These are phyloP conservation scores for Drosophila miranda DNA, from an alignment of 1,140 invertebrate genomes.

Conservation along the genomic window DNA sequence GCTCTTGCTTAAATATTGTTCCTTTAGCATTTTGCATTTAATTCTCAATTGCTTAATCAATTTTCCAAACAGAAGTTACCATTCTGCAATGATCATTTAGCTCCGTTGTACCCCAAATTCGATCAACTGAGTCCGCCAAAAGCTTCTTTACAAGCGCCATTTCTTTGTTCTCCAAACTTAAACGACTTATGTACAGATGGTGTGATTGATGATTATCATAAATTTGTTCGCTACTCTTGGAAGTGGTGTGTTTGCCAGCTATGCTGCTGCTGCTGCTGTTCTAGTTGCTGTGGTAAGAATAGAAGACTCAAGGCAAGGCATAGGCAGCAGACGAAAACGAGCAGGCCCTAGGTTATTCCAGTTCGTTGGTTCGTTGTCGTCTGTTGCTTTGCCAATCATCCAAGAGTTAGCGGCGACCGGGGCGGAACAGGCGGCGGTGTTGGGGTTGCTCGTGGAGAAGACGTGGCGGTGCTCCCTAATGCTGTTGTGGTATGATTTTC, in stretches of 20 bases:
- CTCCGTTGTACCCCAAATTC: slow-evolving; percentile 35
- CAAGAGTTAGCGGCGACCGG: slow-evolving; percentile 63
- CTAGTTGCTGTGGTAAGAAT: slow-evolving; percentile 39
- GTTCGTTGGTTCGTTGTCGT: slow-evolving; percentile 14
- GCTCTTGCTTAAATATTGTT: slow-evolving; percentile 63
- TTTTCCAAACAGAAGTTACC: slow-evolving; percentile 15
- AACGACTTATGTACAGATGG: slow-evolving; percentile 29
- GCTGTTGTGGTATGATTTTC: slow-evolving; percentile 30
- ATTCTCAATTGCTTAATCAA: slow-evolving; percentile 67
- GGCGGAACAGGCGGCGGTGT: slow-evolving; percentile 72
- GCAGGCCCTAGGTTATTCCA: slow-evolving; percentile 33
- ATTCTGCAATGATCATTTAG: slow-evolving; percentile 46
- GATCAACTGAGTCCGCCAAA: slow-evolving; percentile 26
- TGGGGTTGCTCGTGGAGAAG: slow-evolving; percentile 47
- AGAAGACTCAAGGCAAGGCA: slow-evolving; percentile 42
- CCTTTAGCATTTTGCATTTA: slow-evolving; percentile 48
- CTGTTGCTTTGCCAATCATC: slow-evolving; percentile 61
- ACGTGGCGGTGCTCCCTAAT: slow-evolving; percentile 24
- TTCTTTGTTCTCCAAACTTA: slow-evolving; percentile 36
- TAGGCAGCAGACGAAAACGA: slow-evolving; percentile 35
- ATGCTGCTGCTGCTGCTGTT: slow-evolving; percentile 10
- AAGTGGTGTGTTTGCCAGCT: background rate
- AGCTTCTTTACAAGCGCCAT: slow-evolving; percentile 51
- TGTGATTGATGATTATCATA: background rate
- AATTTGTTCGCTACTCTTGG: slow-evolving; percentile 4